Evolutionary conservation across 2,888 invertebrate genomes (phyloP).

Genomic region (Augochlorella aurata): DNA sequence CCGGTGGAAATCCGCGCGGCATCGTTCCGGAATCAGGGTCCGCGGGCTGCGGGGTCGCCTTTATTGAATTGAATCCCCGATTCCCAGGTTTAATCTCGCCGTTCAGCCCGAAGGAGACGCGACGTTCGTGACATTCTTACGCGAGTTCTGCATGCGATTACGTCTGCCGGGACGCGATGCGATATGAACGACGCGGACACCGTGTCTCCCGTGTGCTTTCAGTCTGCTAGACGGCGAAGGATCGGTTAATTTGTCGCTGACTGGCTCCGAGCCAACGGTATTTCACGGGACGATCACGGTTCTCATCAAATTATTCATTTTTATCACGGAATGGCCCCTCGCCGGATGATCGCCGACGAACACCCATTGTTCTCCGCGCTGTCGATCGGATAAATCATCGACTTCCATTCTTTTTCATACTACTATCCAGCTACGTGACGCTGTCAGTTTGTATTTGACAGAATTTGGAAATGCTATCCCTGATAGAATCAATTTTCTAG

Average conservation of each 20-base stretch:
- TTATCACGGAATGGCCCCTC: conserved; percentile 7
- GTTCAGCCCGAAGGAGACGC: conserved; percentile 4
- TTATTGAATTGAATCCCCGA: conserved; percentile 45
- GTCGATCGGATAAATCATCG: background rate
- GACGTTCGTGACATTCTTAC: conserved; percentile 46
- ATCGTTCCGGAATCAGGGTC: conserved; percentile 4
- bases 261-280: background rate
- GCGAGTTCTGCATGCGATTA: conserved; percentile 34
- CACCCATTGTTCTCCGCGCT: background rate
- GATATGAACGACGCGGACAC: background rate
- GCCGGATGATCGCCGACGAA: background rate
- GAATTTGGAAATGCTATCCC: no score
- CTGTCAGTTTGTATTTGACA: no score
- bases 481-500: no score
- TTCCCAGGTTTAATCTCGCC: conserved; percentile 46
- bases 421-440: background rate
- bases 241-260: conserved; percentile 29
- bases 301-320: conserved; percentile 23
- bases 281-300: background rate
- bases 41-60: conserved; percentile 8
- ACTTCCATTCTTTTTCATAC: background rate
- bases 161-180: background rate
- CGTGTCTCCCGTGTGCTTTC: conserved; percentile 16
- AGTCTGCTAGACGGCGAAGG: background rate
- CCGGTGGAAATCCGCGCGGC: background rate